These are phyloP conservation scores for Aphelenchoides fujianensis DNA, from an alignment of 1,140 invertebrate genomes.

Conservation along the genomic window DNA sequence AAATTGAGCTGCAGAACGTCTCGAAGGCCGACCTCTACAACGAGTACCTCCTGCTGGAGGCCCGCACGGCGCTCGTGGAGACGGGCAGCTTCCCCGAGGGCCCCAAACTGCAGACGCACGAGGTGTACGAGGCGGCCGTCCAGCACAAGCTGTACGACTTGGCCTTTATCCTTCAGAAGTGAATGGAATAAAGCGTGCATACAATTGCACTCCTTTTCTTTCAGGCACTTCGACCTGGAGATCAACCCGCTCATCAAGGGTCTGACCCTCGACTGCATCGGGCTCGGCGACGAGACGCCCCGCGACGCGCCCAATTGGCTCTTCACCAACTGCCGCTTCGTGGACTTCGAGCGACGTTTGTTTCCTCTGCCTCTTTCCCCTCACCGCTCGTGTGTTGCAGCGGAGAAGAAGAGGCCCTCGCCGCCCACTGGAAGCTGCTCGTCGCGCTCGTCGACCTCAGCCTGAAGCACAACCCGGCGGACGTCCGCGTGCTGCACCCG, in stretches of 20 bases:
- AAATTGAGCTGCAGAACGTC: constrained; percentile 15
- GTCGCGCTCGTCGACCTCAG: constrained; percentile 44
- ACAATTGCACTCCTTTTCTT: too few species aligned
- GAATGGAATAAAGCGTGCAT: too few species aligned
- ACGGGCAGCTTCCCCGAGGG: constrained; percentile 20
- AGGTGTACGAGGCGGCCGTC: constrained; percentile 39
- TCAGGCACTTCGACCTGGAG: constrained; percentile 11
- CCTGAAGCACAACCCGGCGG: constrained; percentile 25
- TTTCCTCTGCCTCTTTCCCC: neutral
- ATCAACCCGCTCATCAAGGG: neutral
- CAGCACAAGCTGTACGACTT: constrained; percentile 45
- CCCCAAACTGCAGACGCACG: constrained; percentile 29
- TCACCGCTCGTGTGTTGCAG: neutral
- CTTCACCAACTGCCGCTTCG: constrained; percentile 5
- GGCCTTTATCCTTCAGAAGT: constrained; percentile 45
- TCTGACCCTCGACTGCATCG: constrained; percentile 18
- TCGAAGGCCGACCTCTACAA: constrained; percentile 27
- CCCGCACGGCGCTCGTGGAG: constrained; percentile 37
- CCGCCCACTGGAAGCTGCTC: constrained; percentile 36
- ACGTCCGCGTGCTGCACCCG: constrained; percentile 38
- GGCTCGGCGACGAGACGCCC: neutral
- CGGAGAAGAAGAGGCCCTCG: neutral
- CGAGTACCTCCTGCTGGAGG: constrained; percentile 40
- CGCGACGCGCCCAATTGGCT: constrained; percentile 9
- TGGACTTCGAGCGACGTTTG: neutral